Base-by-base conservation (phyloP, 2,797 vertebrate species). In the Syndactyla subalaris region DNA sequence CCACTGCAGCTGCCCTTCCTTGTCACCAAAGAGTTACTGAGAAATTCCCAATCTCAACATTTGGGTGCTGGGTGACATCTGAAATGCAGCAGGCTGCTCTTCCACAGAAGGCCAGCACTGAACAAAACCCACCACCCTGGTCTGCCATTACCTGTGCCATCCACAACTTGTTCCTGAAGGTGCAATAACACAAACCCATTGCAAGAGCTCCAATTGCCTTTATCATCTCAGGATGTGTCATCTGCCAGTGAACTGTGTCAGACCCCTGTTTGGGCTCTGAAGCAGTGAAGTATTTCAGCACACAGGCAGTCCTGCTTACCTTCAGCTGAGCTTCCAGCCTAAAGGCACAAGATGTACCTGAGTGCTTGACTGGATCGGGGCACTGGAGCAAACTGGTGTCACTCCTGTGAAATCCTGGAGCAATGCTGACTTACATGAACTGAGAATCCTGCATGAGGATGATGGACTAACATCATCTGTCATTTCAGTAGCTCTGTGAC, bases 41-140 rank as follows among this genome's bases (percentile, higher is more conserved):
- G 91, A 95, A 94, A 93, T 93, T 92, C 85, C 89, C 88, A 96
- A 93, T 73, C 77, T 61, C 79, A 85, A 58, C 67, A 16, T 55
- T 71, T 41, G 41, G 73, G 57, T 46, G 14, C 77, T 52, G 67
- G 9, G 4, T 93, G 85, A 81, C 89, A 93, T 91, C 82, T 91
- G 67, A 80, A 89, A 41, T 10, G 41, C 49, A 65, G 43, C 71
- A 67, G 0, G 14, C 49, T 46, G 46, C 7, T 59, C 46, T 63
- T 67, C 91, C 85, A 75, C 59, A 51, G 18, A 89, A 87, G 78
- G 52, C 66, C 48, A 76, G 66, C 63, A 58, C 87, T 70, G 63
- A 51, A 65, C 48, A 66, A 81, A 94, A 91, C 79, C 43, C 36
- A 26, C 13, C 1, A 20, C 23, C 70, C 89, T 93, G 79, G 70